Evolutionary conservation across 2,888 invertebrate genomes (phyloP).

Genomic region (Limulus polyphemus): DNA sequence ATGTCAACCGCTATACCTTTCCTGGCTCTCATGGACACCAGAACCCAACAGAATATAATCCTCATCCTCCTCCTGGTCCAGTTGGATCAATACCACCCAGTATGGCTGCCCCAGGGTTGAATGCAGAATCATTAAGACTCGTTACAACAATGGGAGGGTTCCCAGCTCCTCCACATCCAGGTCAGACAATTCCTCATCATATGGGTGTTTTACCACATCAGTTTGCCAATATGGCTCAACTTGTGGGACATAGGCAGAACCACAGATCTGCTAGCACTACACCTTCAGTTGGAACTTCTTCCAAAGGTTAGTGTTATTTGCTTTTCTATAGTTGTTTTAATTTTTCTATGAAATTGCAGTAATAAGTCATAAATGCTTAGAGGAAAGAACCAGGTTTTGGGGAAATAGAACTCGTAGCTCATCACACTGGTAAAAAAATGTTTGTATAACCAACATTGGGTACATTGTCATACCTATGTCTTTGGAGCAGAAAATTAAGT

Average conservation of each 20-base stretch:
- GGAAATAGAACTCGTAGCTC: too few relatives aligned
- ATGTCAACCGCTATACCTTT: too few relatives aligned
- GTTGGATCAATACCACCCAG: constrained; percentile 10
- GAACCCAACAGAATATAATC: constrained; percentile 12
- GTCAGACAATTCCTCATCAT: constrained; percentile 3
- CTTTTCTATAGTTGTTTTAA: too few relatives aligned
- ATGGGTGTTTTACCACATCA: constrained; percentile 14
- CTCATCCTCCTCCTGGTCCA: constrained; percentile 7
- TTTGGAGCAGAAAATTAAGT: too few relatives aligned
- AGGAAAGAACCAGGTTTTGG: too few relatives aligned
- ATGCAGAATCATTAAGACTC: constrained; percentile 13
- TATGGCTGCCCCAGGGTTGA: constrained; percentile 4
- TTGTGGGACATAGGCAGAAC: constrained; percentile 19
- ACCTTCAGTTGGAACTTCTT: constrained; percentile 32
- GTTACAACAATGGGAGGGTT: constrained; percentile 15
- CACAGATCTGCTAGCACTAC: constrained; percentile 33
- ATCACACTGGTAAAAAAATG: too few relatives aligned
- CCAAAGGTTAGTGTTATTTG: constrained; percentile 30
- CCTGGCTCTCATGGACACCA: constrained; percentile 16
- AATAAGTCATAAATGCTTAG: too few relatives aligned
- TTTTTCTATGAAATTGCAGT: too few relatives aligned
- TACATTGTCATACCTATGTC: too few relatives aligned
- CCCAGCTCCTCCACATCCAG: constrained; percentile 6
- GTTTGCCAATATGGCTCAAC: constrained; percentile 12
- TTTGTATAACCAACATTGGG: too few relatives aligned